phyloP scores from a whole-genome alignment of 2,797 vertebrate species.

The Pseudochirops cupreus region DNA sequence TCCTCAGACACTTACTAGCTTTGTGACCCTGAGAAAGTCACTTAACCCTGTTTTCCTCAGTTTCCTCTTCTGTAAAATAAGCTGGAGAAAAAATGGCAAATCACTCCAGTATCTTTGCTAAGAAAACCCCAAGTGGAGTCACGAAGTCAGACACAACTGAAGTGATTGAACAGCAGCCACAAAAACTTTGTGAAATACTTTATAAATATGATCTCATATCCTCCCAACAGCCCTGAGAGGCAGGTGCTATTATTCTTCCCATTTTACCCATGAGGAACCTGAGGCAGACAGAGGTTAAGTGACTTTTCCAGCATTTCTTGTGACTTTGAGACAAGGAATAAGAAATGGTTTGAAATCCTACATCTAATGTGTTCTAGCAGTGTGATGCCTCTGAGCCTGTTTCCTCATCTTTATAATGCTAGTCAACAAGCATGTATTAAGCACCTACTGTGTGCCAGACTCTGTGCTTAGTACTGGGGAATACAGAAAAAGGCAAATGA shows the following conservation, averaged over 20 bases:
- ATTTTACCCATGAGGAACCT: not conserved
- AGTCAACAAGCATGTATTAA: not conserved
- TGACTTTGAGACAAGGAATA: not conserved
- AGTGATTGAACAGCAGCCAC: not conserved
- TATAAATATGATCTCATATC: not conserved
- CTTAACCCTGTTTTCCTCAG: not conserved
- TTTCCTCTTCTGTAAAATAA: not conserved
- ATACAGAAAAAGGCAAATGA: not conserved
- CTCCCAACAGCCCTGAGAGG: not conserved
- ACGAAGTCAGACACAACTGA: not conserved
- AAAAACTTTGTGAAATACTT: not conserved
- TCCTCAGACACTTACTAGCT: not conserved
- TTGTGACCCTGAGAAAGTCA: not conserved
- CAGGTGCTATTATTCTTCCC: not conserved
- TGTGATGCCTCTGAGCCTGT: not conserved
- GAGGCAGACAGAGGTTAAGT: not conserved
- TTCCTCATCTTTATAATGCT: not conserved
- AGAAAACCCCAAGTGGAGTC: not conserved
- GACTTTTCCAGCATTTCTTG: not conserved
- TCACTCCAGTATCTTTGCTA: not conserved
- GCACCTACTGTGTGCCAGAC: not conserved
- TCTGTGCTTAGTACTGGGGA: not conserved
- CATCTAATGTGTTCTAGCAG: not conserved
- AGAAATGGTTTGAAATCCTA: not conserved
- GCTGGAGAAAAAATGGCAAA: not conserved